Base-by-base conservation (phyloP, 2,113 vertebrate genomes). In the Chaetura pelagica region DNA sequence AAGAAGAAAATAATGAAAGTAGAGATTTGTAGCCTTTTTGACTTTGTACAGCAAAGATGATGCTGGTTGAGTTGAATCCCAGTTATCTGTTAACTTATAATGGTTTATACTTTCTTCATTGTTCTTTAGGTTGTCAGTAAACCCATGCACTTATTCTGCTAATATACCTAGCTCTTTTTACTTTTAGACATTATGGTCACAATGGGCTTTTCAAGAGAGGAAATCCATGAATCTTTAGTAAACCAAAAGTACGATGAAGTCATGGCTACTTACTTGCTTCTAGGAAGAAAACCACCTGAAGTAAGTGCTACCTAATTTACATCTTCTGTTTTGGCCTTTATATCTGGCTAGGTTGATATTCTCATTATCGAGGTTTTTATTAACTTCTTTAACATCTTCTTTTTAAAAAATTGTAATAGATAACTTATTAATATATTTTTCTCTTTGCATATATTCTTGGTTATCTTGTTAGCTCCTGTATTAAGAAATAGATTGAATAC, bases 141-240 rank as follows among this genome's bases (percentile, higher is more conserved):
- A 61, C 12, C 26, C n/a, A 59, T 76, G 57, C 15, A 38, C 26
- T 68, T 79, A 51, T 0, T 80, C 30, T 54, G 26, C 46, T 68
- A 57, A 79, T 62, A 8, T 29, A 48, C 58, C 51, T 93, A 54
- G 10, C 63, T 93, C 2, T 40, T 61, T 58, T 90, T 92, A 20
- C 87, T 94, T 92, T 55, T 67, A 99, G 99, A 99, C 71, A 98
- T 99, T 91, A 99, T 99, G 99, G 98, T 99, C 81, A 99, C 99
- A 27, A 99, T 99, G 99, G 99, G 99, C 73, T 99, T 99, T 97
- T 98, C 98, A 58, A 99, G 99, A 98, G 99, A 99, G 94, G 99
- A 99, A 97, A 99, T 99, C 96, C 99, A 98, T 38, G 99, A 99
- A 19, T 99, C 99, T 76, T 98, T 99, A 96, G 97, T 99, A 88